phyloP scores from a whole-genome alignment of 2,888 invertebrate species.

The Notodonta ziczac region DNA sequence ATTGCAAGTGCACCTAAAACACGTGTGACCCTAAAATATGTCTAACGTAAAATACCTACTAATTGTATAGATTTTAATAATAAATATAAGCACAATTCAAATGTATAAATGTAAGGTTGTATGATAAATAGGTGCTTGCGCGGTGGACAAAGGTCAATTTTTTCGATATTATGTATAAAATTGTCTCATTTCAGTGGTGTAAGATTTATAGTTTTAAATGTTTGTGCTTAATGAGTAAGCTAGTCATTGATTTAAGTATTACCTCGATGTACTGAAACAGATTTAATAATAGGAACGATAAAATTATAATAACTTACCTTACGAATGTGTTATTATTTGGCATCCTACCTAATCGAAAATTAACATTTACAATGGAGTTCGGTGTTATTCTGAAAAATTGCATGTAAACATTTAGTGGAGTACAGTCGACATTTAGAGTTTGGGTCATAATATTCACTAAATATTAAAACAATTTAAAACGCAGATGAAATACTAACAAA shows the following conservation, averaged over 20 bases:
- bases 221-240: slow-evolving; percentile 73
- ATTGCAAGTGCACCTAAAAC: not conserved
- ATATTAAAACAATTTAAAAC: too few species aligned
- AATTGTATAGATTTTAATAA: slow-evolving; percentile 32
- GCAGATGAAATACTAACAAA: too few species aligned
- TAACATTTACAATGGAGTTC: too few species aligned
- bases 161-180: slow-evolving; percentile 66
- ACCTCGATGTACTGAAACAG: slow-evolving; percentile 80
- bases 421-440: too few species aligned
- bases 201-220: slow-evolving; percentile 59
- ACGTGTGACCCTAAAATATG: not conserved
- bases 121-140: slow-evolving; percentile 81
- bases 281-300: slow-evolving; percentile 62
- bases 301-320: not conserved
- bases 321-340: too few species aligned
- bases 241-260: slow-evolving; percentile 67
- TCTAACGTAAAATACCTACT: slow-evolving; percentile 12
- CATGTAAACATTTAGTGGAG: too few species aligned
- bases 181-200: slow-evolving; percentile 57
- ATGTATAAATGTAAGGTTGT: slow-evolving; percentile 74
- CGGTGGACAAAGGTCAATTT: slow-evolving; percentile 78
- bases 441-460: too few species aligned
- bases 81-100: slow-evolving; percentile 47
- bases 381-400: too few species aligned
- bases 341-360: too few species aligned